A percentile compares a stretch with the other conserved stretches of the same genome.
Conservation (phyloP, 2,113 vertebrate genomes). For the Orientallactaga bullata region DNA sequence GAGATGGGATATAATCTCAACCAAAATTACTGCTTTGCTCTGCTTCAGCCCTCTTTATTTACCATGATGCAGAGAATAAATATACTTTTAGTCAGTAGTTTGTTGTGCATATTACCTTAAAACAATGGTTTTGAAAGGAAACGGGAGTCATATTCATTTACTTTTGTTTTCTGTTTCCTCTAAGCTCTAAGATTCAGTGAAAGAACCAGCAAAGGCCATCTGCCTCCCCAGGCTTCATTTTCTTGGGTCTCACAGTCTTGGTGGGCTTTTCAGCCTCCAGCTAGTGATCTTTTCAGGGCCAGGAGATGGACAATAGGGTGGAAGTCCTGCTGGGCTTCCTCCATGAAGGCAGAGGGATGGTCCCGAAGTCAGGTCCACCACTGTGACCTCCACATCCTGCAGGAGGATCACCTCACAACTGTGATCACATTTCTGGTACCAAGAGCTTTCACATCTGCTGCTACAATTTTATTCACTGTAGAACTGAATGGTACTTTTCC, state of each 20-base stretch:
- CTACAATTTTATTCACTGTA: not conserved
- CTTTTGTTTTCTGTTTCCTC: not conserved
- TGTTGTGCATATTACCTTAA: slow-evolving; percentile 7
- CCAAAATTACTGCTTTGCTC: not conserved
- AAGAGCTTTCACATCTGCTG: not conserved
- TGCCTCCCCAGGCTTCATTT: not conserved
- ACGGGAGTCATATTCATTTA: not conserved
- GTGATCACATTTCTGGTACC: not conserved
- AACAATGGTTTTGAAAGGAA: slow-evolving; percentile 20
- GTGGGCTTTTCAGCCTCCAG: not conserved
- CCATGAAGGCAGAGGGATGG: not conserved
- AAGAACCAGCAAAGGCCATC: not conserved
- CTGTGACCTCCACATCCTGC: not conserved
- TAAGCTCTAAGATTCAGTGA: not conserved
- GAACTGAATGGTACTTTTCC: not conserved
- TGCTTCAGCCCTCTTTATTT: not conserved
- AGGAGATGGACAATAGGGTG: not conserved
- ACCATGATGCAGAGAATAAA: slow-evolving; percentile 25
- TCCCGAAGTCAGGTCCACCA: not conserved
- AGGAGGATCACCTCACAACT: not conserved
- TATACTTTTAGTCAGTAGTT: not conserved
- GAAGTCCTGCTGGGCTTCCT: not conserved
- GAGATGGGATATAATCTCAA: not conserved
- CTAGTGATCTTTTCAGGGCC: not conserved
- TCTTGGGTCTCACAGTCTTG: not conserved